Conservation (phyloP, 1,140 invertebrate genomes). For the Fopius arisanus region DNA sequence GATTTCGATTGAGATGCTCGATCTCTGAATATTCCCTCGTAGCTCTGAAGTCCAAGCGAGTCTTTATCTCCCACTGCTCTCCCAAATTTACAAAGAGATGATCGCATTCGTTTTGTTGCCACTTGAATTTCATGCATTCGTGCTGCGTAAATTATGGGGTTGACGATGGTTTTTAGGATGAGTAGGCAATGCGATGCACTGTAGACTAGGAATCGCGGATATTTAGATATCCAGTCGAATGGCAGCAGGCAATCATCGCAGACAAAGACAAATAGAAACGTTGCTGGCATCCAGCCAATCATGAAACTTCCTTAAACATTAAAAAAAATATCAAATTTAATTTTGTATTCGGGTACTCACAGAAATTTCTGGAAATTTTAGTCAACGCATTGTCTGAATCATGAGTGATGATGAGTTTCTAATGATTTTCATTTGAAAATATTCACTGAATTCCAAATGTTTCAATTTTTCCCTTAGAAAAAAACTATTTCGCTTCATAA, state of each 20-base stretch:
- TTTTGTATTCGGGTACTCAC: background rate
- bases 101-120: constrained; percentile 17
- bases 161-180: constrained; percentile 71
- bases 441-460: too few relatives aligned
- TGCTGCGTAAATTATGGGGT: constrained; percentile 76
- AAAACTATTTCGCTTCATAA: too few relatives aligned
- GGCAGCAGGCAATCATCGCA: constrained; percentile 65
- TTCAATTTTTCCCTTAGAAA: too few relatives aligned
- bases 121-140: constrained; percentile 74
- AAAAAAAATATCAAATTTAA: background rate
- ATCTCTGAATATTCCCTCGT: background rate
- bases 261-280: constrained; percentile 64
- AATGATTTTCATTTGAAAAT: too few relatives aligned
- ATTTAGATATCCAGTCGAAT: constrained; percentile 35
- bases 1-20: background rate
- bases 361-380: too few relatives aligned
- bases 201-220: constrained; percentile 44
- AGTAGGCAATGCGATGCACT: constrained; percentile 64
- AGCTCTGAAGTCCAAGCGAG: background rate
- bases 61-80: background rate
- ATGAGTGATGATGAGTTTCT: too few relatives aligned
- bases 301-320: constrained; percentile 65
- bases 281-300: constrained; percentile 73
- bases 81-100: background rate
- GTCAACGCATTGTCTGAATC: too few relatives aligned